Percentiles rank a stretch among this genome's conserved stretches.
Conservation (phyloP, 2,888 invertebrate genomes). For the Stenodema calcarata region DNA sequence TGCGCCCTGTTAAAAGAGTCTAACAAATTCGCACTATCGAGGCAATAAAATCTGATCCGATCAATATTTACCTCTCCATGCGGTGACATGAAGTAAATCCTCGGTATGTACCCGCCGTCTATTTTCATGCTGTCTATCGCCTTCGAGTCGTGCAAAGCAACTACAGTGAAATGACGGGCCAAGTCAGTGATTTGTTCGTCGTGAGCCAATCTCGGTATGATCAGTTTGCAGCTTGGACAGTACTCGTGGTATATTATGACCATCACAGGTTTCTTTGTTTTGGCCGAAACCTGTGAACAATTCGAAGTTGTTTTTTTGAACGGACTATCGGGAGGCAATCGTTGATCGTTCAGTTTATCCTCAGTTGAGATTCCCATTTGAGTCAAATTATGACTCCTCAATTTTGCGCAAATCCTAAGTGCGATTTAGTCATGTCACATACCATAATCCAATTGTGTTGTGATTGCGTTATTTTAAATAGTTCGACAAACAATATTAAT, state of each 20-base stretch:
- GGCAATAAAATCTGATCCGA: no score
- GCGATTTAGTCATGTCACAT: no score
- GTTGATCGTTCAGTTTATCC: neutral
- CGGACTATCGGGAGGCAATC: neutral
- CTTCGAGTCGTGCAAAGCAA: constrained; percentile 51
- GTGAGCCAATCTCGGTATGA: constrained; percentile 49
- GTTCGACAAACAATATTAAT: no score
- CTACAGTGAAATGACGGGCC: constrained; percentile 49
- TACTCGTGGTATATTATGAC: constrained; percentile 27
- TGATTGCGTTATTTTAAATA: no score
- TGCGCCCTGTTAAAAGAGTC: no score
- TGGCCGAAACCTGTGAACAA: neutral
- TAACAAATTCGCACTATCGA: no score
- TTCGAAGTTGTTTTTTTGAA: no score
- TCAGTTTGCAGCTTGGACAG: constrained; percentile 3
- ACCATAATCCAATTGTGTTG: no score
- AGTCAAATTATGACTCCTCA: no score
- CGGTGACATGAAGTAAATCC: constrained; percentile 51
- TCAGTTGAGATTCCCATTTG: no score
- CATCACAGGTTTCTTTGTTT: constrained; percentile 32
- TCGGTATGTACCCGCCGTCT: constrained; percentile 51
- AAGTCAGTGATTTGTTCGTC: constrained; percentile 50
- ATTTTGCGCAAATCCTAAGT: no score
- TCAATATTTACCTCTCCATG: constrained; percentile 44
- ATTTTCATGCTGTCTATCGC: neutral